Base-by-base conservation (phyloP, 1,140 invertebrate species). In the Tigriopus japonicus region DNA sequence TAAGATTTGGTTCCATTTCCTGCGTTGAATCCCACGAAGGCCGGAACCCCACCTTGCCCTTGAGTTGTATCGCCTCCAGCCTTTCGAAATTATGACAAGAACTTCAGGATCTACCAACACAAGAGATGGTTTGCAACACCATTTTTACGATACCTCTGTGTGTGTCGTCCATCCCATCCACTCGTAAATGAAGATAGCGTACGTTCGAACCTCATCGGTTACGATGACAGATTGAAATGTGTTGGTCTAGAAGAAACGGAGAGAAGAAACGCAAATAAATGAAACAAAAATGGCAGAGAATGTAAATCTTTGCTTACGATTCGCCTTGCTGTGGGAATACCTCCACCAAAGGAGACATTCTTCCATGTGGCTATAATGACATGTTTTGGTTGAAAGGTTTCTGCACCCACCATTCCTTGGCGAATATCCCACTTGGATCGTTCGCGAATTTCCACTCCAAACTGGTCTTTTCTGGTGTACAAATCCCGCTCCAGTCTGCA, bases 291-390 rank as follows among this genome's bases (percentile, higher is more conserved):
- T 21, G 45, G n/a, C 10, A 49, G 3, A 6, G 45, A 49, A 17
- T 6, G 12, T 3, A 21, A 17, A 17, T 49, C 5, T 49, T 49
- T 15, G 60, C 75, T 74, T 73, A 86, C 85, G 72, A 75, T 80
- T 67, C 78, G 82, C 9, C 88, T 73, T 13, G 86, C 81, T 70
- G 66, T 82, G 63, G 82, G 80, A 66, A 87, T 86, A 60, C 86
- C 87, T 45, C 88, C 89, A 66, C 85, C 80, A 71, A 94, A 93
- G 0, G 87, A 87, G 70, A 95, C 81, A 69, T 95, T 94, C 71
- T 90, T 92, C 91, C 91, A 96, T 0, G 91, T 96, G n/a, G 87
- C 77, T 65, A 93, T 88, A 43, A 87, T 75, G 2, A 81, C 84
- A 67, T 94, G 89, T 68, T 92, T 91, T 0, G 91, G 89, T 17